Evolutionary conservation across 1,140 invertebrate genomes (phyloP).

Genomic region (Eumaeus atala): DNA sequence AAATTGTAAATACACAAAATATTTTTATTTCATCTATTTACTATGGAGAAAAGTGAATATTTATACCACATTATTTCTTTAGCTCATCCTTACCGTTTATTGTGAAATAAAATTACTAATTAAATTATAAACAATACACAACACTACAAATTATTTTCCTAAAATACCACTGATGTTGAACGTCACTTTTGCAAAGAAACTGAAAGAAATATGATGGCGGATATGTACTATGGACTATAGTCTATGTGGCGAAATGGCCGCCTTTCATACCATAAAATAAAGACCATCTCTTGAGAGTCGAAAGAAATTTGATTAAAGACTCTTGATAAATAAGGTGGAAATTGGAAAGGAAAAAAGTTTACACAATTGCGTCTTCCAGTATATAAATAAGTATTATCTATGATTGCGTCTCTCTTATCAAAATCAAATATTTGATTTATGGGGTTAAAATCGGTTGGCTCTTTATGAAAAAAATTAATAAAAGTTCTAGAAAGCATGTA

Average conservation of each 20-base stretch:
- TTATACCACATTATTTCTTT: background rate
- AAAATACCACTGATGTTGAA: constrained; percentile 59
- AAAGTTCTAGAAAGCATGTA: too few relatives aligned
- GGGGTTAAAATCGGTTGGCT: too few relatives aligned
- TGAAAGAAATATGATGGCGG: constrained; percentile 65
- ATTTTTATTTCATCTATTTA: background rate
- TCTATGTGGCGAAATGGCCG: constrained; percentile 47
- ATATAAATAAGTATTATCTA: too few relatives aligned
- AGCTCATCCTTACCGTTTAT: constrained; percentile 52
- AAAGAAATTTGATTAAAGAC: too few relatives aligned
- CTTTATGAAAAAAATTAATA: too few relatives aligned
- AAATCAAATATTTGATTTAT: too few relatives aligned
- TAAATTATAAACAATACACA: constrained; percentile 64
- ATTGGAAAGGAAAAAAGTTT: too few relatives aligned
- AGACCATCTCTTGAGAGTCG: too few relatives aligned
- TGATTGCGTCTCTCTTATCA: too few relatives aligned
- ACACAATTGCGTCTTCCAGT: too few relatives aligned
- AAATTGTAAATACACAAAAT: constrained; percentile 1
- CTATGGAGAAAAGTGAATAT: background rate
- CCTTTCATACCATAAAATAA: constrained; percentile 36
- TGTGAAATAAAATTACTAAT: constrained; percentile 52
- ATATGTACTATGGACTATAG: constrained; percentile 26
- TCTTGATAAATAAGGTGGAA: too few relatives aligned
- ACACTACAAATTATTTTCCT: constrained; percentile 31
- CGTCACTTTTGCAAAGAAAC: constrained; percentile 65